A percentile compares a stretch with the other conserved stretches of the same genome.
These are phyloP conservation scores for Sarcophaga caerulescens DNA, from an alignment of 2,888 invertebrate species.

Conservation along the genomic window DNA sequence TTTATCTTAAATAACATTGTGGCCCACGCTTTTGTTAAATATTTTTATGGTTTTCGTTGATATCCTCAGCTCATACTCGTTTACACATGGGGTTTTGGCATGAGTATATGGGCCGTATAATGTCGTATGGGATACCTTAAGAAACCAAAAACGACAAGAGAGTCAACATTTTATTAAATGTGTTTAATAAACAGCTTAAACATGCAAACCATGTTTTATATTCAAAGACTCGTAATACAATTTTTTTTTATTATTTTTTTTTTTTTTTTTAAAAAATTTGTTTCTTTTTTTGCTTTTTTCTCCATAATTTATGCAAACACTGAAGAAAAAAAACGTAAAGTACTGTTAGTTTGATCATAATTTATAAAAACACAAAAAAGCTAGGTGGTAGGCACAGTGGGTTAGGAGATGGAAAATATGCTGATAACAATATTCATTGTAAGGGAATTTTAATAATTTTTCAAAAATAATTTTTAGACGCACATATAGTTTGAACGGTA, in stretches of 20 bases:
- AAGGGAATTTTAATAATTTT: not conserved
- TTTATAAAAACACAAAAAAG: not conserved
- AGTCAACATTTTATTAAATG: constrained; percentile 30
- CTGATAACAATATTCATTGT: not conserved
- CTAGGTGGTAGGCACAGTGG: not conserved
- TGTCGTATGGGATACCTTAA: not conserved
- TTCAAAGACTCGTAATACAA: not conserved
- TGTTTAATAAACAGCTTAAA: constrained; percentile 53
- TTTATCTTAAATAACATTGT: not conserved
- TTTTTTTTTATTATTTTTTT: not conserved
- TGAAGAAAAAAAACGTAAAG: not conserved
- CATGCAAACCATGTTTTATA: constrained; percentile 48
- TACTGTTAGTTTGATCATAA: not conserved
- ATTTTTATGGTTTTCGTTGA: not conserved
- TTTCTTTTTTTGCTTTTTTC: not conserved
- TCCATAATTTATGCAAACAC: not conserved
- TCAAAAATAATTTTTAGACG: too few species aligned
- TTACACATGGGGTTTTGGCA: not conserved
- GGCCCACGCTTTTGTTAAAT: constrained; percentile 8
- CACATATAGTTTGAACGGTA: too few species aligned
- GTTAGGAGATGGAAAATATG: not conserved
- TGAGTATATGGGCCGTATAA: not conserved
- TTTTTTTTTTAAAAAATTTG: too few species aligned
- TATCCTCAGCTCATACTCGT: not conserved
- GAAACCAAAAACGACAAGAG: not conserved